Percentiles rank a stretch among this genome's conserved stretches.
phyloP scores from a whole-genome alignment of 1,140 invertebrate genomes.

The Babylonia areolata region DNA sequence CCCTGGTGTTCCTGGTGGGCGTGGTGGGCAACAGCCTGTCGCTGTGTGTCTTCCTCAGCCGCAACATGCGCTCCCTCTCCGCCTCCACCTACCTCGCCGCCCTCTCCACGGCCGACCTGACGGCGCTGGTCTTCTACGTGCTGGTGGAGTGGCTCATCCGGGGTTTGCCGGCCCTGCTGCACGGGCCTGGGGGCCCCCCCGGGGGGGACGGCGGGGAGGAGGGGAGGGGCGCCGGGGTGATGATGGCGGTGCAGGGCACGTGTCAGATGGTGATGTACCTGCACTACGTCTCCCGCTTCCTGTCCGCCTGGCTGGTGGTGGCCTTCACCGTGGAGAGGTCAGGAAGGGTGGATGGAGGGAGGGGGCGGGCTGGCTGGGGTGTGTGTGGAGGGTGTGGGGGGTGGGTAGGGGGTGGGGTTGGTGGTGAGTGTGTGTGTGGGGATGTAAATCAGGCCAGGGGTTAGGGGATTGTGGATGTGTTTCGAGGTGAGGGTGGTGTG shows the following conservation, averaged over 20 bases:
- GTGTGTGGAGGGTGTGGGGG: background rate
- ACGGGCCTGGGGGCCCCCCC: constrained; percentile 9
- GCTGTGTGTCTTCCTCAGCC: constrained; percentile 64
- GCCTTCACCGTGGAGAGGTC: constrained; percentile 71
- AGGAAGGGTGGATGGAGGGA: constrained; percentile 45
- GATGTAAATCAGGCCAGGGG: background rate
- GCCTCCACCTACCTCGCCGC: constrained; percentile 68
- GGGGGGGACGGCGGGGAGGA: constrained; percentile 1
- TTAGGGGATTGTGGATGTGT: background rate
- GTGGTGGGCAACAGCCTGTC: constrained; percentile 65
- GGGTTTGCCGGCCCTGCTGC: constrained; percentile 44
- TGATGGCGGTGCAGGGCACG: constrained; percentile 54
- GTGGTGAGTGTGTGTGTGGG: background rate
- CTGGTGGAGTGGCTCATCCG: constrained; percentile 66
- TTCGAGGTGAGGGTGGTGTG: background rate
- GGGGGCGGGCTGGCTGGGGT: constrained; percentile 9
- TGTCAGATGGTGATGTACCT: constrained; percentile 67
- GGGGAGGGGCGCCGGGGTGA: constrained; percentile 1
- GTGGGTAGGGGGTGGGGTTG: background rate
- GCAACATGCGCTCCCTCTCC: constrained; percentile 59
- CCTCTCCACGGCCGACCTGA: constrained; percentile 64
- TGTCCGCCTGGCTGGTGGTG: constrained; percentile 70
- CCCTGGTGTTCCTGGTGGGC: constrained; percentile 57
- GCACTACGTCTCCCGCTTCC: constrained; percentile 64
- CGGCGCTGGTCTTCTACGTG: constrained; percentile 65